phyloP scores from a whole-genome alignment of 2,888 invertebrate species.

The Hymenopus coronatus region DNA sequence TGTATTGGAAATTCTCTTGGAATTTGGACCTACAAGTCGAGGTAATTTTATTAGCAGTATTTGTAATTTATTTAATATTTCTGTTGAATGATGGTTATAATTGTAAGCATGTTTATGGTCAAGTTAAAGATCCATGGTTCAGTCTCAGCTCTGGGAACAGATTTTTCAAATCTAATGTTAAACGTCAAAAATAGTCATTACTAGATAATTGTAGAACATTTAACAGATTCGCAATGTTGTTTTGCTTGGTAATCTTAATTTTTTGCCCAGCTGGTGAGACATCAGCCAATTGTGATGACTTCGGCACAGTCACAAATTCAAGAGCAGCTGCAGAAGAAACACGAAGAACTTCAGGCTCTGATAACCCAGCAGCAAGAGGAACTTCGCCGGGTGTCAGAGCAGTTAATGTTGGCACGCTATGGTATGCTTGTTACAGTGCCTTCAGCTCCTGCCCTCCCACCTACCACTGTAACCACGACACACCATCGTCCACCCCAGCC shows the following conservation, averaged over 20 bases:
- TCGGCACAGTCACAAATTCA: slow-evolving; percentile 54
- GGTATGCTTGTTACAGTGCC: slow-evolving; percentile 54
- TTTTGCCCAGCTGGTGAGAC: background rate
- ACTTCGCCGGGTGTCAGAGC: slow-evolving; percentile 79
- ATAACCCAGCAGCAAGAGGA: slow-evolving; percentile 86
- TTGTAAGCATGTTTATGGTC: no score
- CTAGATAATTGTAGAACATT: no score
- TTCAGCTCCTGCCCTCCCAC: slow-evolving; percentile 27
- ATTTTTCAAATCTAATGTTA: no score
- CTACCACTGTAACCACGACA: slow-evolving; percentile 46
- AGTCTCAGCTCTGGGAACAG: no score
- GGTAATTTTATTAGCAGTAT: no score
- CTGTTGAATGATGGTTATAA: no score
- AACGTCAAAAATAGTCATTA: no score
- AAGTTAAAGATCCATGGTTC: no score
- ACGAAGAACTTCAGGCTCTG: slow-evolving; percentile 79
- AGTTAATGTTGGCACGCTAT: slow-evolving; percentile 75
- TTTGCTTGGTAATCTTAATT: background rate
- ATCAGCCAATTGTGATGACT: slow-evolving; percentile 28
- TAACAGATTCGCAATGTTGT: no score
- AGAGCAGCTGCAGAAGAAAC: slow-evolving; percentile 75
- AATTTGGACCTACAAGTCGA: no score
- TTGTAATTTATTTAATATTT: no score
- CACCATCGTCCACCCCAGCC: slow-evolving; percentile 19
- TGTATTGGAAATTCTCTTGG: no score